Evolutionary conservation across 2,797 vertebrate species (phyloP), one percentile per base, ranked within the genome.

Genomic region (Poeciliopsis gracilis): DNA sequence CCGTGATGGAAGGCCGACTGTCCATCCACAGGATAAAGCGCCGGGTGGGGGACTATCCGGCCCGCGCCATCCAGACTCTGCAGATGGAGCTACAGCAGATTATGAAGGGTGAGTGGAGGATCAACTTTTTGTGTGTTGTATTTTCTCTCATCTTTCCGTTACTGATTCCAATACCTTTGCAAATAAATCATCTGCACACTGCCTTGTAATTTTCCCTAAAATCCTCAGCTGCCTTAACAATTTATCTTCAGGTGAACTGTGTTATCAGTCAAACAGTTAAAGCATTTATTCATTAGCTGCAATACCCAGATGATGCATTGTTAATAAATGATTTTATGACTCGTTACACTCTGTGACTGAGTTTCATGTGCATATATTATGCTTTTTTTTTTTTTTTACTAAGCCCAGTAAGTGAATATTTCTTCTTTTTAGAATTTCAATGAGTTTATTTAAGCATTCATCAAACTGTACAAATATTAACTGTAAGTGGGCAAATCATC

Each of bases 51-150:
- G 98, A 99, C 85, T 97, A 98, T 90, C 96, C 97, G 0, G 97
- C 97, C 0, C 96, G 98, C 0, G 98, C 97, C 16, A 97, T 99
- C 84, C 98, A 99, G 88, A 99, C 98, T 76, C 94, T 99, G 87
- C 98, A 98, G 95, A 98, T 99, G 97, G 98, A 99, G 77, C 96
- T 99, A 15, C 97, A 99, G 95, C 97, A 99, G 89, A 99, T 99
- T 87, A 99, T 99, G 98, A 99, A 98, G 92, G 98, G 97, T 98
- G 70, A 92, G 84, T 71, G 38, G 9, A 51, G 45, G 45, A 45
- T 71, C 53, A 53, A 0, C 23, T 5, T 23, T 75, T 47, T 69
- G 55, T 45, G 28, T 47, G 76, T 53, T 2, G 28, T 13, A 57
- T 59, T 49, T 76, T 71, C 15, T 55, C 38, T 51, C 25, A 9